A percentile compares a stretch with the other conserved stretches of the same genome.
These are phyloP conservation scores for Peromyscus melanophrys DNA, from an alignment of 2,797 vertebrate genomes.

Conservation along the genomic window DNA sequence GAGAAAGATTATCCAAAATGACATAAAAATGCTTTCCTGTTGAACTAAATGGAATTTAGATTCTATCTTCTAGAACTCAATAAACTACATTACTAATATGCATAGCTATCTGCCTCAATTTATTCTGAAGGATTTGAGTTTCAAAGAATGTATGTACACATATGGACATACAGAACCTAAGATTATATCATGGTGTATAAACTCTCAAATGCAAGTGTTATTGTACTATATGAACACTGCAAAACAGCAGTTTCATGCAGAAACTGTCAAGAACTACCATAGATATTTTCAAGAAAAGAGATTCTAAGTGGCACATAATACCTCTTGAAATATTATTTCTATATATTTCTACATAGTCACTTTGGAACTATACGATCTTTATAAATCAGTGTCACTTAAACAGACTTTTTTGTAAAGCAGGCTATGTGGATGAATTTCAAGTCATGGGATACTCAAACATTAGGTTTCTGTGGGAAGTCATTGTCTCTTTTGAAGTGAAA, in stretches of 20 bases:
- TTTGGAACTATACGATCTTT: not conserved
- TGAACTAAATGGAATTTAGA: conserved; percentile 64
- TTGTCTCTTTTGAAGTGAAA: conserved; percentile 36
- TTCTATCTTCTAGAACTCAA: conserved; percentile 43
- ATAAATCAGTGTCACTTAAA: not conserved
- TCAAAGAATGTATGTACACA: not conserved
- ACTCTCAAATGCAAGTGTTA: not conserved
- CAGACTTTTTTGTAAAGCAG: not conserved
- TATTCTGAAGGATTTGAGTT: conserved; percentile 21
- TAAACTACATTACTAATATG: conserved; percentile 38
- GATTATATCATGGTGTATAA: not conserved
- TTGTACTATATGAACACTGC: not conserved
- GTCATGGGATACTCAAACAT: not conserved
- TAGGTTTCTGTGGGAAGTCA: conserved; percentile 1
- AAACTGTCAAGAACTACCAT: not conserved
- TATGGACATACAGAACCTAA: not conserved
- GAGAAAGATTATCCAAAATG: conserved; percentile 57
- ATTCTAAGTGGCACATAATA: not conserved
- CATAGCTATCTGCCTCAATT: conserved; percentile 1
- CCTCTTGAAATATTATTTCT: conserved; percentile 45
- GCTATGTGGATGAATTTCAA: not conserved
- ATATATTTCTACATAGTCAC: conserved; percentile 61
- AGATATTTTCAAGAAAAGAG: conserved; percentile 3
- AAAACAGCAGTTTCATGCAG: not conserved
- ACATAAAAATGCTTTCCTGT: conserved; percentile 4